phyloP scores from a whole-genome alignment of 2,797 vertebrate genomes.

The Bovichtus diacanthus region DNA sequence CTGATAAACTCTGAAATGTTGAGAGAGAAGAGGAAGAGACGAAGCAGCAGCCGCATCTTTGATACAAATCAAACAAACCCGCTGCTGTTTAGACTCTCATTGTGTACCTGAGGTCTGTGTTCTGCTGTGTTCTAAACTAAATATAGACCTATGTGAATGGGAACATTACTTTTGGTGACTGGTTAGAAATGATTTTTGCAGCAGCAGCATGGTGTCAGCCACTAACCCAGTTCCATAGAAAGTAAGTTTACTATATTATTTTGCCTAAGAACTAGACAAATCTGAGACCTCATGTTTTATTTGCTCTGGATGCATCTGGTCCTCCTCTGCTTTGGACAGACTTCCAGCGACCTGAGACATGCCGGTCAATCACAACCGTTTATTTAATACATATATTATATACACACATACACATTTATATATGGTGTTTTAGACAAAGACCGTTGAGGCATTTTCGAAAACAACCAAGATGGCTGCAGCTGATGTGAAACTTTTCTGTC shows the following conservation, averaged over 20 bases:
- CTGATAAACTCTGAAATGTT: constrained; percentile 11
- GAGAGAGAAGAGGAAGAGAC: not conserved
- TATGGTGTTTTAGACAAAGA: too few relatives aligned
- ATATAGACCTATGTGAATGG: not conserved
- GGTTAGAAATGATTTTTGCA: not conserved
- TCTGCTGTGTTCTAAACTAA: not conserved
- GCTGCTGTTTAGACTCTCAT: not conserved
- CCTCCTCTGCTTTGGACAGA: not conserved
- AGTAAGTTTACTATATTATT: not conserved
- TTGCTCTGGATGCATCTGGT: not conserved
- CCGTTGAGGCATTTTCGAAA: too few relatives aligned
- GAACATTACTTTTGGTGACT: constrained; percentile 2
- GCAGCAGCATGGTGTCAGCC: not conserved
- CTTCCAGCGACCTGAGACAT: too few relatives aligned
- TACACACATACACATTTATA: too few relatives aligned
- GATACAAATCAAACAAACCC: constrained; percentile 13
- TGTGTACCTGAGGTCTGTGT: constrained; percentile 12
- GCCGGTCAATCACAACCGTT: not conserved
- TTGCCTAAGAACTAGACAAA: not conserved
- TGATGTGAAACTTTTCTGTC: too few relatives aligned
- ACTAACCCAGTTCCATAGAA: not conserved
- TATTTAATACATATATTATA: too few relatives aligned
- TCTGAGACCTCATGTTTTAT: not conserved
- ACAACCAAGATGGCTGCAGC: too few relatives aligned
- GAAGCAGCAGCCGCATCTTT: constrained; percentile 6